A percentile compares a stretch with the other conserved stretches of the same genome.
phyloP scores from a whole-genome alignment of 2,888 invertebrate species.

The Lumbricus terrestris region DNA sequence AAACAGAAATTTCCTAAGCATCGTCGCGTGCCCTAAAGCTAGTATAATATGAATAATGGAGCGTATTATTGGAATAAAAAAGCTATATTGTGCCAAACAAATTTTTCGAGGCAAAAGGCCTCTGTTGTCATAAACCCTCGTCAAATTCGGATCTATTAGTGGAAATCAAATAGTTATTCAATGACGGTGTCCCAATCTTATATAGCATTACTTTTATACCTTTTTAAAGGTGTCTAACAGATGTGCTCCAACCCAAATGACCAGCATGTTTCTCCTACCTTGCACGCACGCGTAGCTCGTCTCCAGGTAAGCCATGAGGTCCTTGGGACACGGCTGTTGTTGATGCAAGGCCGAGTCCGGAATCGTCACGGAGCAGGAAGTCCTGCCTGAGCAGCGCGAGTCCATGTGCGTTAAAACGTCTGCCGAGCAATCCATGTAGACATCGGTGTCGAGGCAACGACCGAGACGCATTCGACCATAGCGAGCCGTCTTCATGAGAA shows the following conservation, averaged over 20 bases:
- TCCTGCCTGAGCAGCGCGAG: conserved; percentile 37
- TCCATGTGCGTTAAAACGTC: conserved; percentile 37
- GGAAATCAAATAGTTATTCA: too few species aligned
- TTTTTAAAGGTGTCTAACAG: too few species aligned
- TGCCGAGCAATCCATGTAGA: conserved; percentile 35
- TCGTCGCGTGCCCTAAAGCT: too few species aligned
- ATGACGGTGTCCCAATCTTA: too few species aligned
- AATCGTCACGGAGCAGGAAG: conserved; percentile 32
- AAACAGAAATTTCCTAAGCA: too few species aligned
- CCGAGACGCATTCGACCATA: conserved; percentile 39
- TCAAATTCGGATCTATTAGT: too few species aligned
- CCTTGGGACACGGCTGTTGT: conserved; percentile 36
- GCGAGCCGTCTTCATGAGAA: conserved; percentile 23
- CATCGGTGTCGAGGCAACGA: conserved; percentile 34
- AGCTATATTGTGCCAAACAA: too few species aligned
- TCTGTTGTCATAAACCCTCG: too few species aligned
- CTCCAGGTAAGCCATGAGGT: conserved; percentile 38
- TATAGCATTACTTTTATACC: too few species aligned
- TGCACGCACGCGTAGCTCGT: conserved; percentile 36
- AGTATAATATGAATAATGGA: too few species aligned
- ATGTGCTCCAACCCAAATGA: background rate
- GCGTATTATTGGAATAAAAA: too few species aligned
- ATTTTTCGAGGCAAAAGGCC: too few species aligned
- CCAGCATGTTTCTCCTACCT: conserved; percentile 30
- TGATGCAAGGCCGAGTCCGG: conserved; percentile 35